Evolutionary conservation across 1,140 invertebrate genomes (phyloP).

Genomic region (Batillaria attramentaria): DNA sequence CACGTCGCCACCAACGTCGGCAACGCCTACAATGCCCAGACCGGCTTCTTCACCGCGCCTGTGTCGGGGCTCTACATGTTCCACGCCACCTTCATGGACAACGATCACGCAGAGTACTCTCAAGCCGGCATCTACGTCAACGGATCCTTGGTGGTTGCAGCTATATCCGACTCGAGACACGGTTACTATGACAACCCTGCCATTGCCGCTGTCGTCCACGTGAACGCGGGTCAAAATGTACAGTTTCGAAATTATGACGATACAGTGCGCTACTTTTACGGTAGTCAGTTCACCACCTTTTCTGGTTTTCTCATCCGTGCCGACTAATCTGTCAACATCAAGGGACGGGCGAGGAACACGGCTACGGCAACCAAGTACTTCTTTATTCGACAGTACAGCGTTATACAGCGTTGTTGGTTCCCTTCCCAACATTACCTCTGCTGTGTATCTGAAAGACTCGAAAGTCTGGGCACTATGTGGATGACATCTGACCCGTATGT

Average conservation of each 20-base stretch:
- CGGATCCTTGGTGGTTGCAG: neutral
- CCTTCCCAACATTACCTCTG: no score
- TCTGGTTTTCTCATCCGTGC: slow-evolving; percentile 6
- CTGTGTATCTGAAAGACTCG: no score
- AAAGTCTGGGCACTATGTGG: no score
- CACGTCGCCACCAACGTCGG: neutral
- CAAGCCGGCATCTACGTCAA: slow-evolving; percentile 14
- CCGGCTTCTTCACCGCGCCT: slow-evolving; percentile 13
- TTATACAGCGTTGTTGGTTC: no score
- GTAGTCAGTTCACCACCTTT: neutral
- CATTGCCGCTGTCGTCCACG: neutral
- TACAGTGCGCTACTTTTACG: neutral
- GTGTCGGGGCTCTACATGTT: slow-evolving; percentile 9
- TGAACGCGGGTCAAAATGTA: slow-evolving; percentile 1
- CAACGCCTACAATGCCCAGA: neutral
- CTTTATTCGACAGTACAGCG: no score
- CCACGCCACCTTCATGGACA: neutral
- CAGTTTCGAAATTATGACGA: neutral
- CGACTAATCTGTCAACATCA: no score
- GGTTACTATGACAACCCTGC: neutral
- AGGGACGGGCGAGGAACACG: no score
- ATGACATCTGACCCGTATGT: no score
- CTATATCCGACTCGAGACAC: slow-evolving; percentile 3
- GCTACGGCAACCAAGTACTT: no score
- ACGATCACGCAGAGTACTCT: no score